Evolutionary conservation across 2,797 vertebrate species (phyloP), one percentile per base, ranked within the genome.

Genomic region (Brachyrhaphis roseni): DNA sequence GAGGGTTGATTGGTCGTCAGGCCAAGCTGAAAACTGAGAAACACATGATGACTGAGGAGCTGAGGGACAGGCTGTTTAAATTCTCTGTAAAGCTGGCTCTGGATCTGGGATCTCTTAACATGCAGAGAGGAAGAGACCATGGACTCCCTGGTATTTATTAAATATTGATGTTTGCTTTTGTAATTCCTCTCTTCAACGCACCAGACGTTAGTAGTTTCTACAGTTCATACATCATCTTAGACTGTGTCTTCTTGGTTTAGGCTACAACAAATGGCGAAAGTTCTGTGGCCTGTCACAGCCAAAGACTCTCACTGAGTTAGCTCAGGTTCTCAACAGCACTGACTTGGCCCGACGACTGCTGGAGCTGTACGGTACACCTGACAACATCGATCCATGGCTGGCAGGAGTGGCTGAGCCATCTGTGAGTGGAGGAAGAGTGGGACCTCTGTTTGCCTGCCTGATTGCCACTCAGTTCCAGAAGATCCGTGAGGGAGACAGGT

Each of bases 371-470:
- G 90, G 94, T 2, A 97, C 95, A 0, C 89, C 96, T 0, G 85
- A 92, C 31, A 99, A 98, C 87, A 98, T 98, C 0, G 97, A 98
- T 28, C 81, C 97, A 80, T 99, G 97, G 97, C 78, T 97, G 1
- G 97, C 94, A 43, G 97, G 94, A 8, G 45, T 95, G 0, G 88
- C 96, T 0, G 98, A 99, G 87, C 97, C 97, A 0, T 92, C 96
- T 39, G 92, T 97, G n/a, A n/a, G 0, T 0, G 90, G 88, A 15
- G 97, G 96, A 68, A 93, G 95, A 75, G 96, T 97, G 6, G 98
- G 98, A 0, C 94, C 96, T 0, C 93, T 98, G 75, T 94, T 98
- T 82, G 93, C 96, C 81, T 99, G 97, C 87, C 86, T 98, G 82
- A 93, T 98, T 20, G 89, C 96, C 49, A 93, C 78, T 4, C 97